A percentile compares a stretch with the other conserved stretches of the same genome.
Conservation (phyloP, 2,888 invertebrate genomes). For the Dryobota labecula region DNA sequence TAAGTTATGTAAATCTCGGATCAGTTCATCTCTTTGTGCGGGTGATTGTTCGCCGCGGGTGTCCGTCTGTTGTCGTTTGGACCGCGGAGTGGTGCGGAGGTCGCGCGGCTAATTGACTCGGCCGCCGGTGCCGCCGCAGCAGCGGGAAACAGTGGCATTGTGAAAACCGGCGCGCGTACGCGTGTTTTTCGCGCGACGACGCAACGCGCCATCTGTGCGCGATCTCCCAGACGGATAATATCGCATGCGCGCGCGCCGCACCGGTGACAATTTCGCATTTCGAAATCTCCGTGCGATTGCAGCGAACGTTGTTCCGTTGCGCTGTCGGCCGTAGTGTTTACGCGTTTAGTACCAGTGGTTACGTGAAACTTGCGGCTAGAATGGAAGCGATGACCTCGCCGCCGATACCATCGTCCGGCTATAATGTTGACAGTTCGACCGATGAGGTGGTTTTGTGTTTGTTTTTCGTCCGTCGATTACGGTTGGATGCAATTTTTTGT, state of each 20-base stretch:
- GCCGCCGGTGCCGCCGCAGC: constrained; percentile 61
- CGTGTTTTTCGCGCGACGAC: constrained; percentile 79
- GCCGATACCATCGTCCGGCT: constrained; percentile 69
- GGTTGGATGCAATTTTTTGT: constrained; percentile 67
- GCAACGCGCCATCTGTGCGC: constrained; percentile 69
- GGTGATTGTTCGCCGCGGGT: constrained; percentile 72
- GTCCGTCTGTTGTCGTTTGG: constrained; percentile 70
- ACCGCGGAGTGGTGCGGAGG: constrained; percentile 73
- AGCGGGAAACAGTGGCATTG: constrained; percentile 84
- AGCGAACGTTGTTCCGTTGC: constrained; percentile 75
- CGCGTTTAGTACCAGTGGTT: constrained; percentile 71
- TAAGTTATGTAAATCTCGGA: constrained; percentile 75
- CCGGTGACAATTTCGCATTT: constrained; percentile 82
- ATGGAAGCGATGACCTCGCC: constrained; percentile 84
- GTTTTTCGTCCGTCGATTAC: constrained; percentile 71
- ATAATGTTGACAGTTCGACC: constrained; percentile 65
- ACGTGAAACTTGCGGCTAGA: constrained; percentile 76
- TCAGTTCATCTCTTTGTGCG: constrained; percentile 70
- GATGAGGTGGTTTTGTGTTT: constrained; percentile 86
- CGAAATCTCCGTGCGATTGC: constrained; percentile 80
- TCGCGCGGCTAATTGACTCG: constrained; percentile 70
- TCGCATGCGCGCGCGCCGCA: constrained; percentile 69
- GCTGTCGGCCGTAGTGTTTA: constrained; percentile 68
- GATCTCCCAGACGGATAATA: constrained; percentile 68
- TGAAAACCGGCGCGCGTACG: constrained; percentile 84